Evolutionary conservation across 2,113 vertebrate genomes (phyloP), one percentile per base, ranked within the genome.

Genomic region (Aplodontia rufa): DNA sequence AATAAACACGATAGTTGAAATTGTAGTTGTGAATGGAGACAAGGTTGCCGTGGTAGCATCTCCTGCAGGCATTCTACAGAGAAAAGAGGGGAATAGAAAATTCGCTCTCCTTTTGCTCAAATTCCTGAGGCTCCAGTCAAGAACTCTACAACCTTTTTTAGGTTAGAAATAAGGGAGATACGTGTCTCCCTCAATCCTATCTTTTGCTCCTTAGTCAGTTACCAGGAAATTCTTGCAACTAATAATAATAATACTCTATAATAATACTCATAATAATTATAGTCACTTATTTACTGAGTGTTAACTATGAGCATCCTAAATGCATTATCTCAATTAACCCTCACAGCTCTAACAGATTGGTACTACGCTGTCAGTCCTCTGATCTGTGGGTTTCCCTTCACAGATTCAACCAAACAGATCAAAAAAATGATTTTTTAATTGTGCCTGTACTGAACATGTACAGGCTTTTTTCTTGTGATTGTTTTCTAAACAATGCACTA

Each of bases 1-100:
- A 0, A 1, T 0, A 3, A 40, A 98, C 3, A 0, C 0, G 0
- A 5, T 0, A 0, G 24, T 97, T 97, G 37, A 0, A 0, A 0
- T 0, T 0, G 12, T 0, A 0, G 22, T 0, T 49, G 35, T 98
- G 97, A 81, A 98, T 47, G 4, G 98, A 98, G 58, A 72, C 60
- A 0, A 98, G 60, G 4, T 1, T 78, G 53, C 97, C 98, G 0
- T 0, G 0, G 55, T 75, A 97, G 92, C 90, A 96, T 1, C 0
- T 4, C 35, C 26, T 13, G 24, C 98, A 98, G 14, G 1, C 0
- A 0, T 0, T 0, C 97, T 97, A 90, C 5, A 55, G 47, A 82
- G 0, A 17, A 32, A 78, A 68, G 8, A 37, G 11, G 11, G 2
- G 2, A n/a, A 24, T 20, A 53, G 37, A 68, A 35, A 74, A 47